Base-by-base conservation (phyloP, 2,113 vertebrate species). In the Hiodon tergisus region DNA sequence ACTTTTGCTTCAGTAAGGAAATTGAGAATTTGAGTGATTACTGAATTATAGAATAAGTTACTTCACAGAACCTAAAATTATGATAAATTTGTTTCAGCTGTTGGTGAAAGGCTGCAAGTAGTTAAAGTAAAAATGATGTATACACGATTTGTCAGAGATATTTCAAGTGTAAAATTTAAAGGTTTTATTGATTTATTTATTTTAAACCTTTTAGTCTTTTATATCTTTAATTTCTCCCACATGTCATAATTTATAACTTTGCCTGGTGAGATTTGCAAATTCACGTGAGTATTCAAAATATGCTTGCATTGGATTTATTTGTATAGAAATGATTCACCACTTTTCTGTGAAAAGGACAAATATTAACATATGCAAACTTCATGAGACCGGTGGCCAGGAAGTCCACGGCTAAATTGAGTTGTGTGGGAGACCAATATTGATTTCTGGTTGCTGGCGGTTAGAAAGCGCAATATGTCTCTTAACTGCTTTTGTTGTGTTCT, bases 101-200 rank as follows among this genome's bases (percentile, higher is more conserved):
- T 89, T 88, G 93, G 90, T 92, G 90, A 91, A 92, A 90, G 91
- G 86, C 88, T 85, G 89, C 84, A 92, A 90, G 92, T 93, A 85
- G 86, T 91, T 89, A 87, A 92, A 90, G 86, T 89, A 89, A 85
- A 89, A 91, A 87, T 89, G 91, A 91, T 90, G 86, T 91, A 90
- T 89, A 90, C 89, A 91, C 90, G 89, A 90, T 94, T 87, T 93
- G 93, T 95, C 94, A 93, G 92, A 96, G 91, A 93, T 91, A 94
- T 94, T 95, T 95, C 80, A 86, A 91, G 92, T 87, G 87, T 88
- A 93, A 88, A 89, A 92, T 92, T 83, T 86, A 88, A 88, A 91
- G 91, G 88, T 82, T 79, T 90, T 90, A 85, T 89, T 81, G 86
- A 82, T 85, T 85, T 63, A 16, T 63, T 16, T 31, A 80, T 87